phyloP scores from a whole-genome alignment of 2,888 invertebrate species.

The Onchidella celtica region DNA sequence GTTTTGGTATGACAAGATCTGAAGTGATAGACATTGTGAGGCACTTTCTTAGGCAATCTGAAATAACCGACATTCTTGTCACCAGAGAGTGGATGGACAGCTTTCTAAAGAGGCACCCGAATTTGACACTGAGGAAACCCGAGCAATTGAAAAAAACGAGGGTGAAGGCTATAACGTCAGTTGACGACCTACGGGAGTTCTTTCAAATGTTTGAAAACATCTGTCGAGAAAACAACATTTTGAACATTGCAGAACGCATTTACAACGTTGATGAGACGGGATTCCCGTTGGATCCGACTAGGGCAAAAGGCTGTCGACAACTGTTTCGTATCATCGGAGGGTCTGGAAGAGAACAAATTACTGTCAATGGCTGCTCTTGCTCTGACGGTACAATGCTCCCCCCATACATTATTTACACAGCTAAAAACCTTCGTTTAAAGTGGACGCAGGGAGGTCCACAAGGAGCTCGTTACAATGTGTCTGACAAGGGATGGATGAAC shows the following conservation, averaged over 20 bases:
- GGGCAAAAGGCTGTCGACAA: slow-evolving; percentile 22
- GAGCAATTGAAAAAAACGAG: slow-evolving; percentile 13
- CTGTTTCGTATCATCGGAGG: slow-evolving; percentile 22
- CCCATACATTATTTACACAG: slow-evolving; percentile 80
- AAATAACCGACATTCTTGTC: not conserved
- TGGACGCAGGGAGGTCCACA: slow-evolving; percentile 79
- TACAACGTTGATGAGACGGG: slow-evolving; percentile 40
- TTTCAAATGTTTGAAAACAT: slow-evolving; percentile 2
- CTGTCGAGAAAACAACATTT: not conserved
- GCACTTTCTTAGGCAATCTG: not conserved
- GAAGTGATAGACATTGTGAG: slow-evolving; percentile 12
- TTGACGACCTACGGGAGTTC: not conserved
- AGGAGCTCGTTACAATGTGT: slow-evolving; percentile 76
- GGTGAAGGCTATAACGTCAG: not conserved
- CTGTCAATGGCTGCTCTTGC: slow-evolving; percentile 15
- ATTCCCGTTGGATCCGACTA: slow-evolving; percentile 27
- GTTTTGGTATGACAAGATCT: not conserved
- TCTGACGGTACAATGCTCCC: slow-evolving; percentile 76
- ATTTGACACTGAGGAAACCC: not conserved
- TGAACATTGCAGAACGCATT: slow-evolving; percentile 14
- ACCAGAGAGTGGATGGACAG: slow-evolving; percentile 4
- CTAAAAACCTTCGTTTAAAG: slow-evolving; percentile 74
- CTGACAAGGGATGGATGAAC: slow-evolving; percentile 76
- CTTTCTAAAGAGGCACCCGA: slow-evolving; percentile 29
- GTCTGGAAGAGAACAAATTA: slow-evolving; percentile 10